These are phyloP conservation scores for Ctenomys sociabilis DNA, from an alignment of 2,113 vertebrate genomes.

Conservation along the genomic window DNA sequence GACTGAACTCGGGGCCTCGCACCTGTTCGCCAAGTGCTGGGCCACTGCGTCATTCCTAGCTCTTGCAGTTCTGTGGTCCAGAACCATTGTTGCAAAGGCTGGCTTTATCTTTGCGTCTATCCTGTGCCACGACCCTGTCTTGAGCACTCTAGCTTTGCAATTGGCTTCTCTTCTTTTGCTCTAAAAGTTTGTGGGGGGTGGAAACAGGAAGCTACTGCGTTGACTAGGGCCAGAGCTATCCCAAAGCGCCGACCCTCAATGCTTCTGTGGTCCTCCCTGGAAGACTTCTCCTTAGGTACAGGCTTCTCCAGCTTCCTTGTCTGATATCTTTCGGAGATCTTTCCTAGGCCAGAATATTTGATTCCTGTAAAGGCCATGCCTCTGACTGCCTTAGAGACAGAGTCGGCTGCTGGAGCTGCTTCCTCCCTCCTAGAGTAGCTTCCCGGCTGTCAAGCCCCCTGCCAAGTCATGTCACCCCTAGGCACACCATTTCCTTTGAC, in stretches of 20 bases:
- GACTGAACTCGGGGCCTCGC: neutral
- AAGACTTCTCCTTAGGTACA: neutral
- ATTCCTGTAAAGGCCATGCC: neutral
- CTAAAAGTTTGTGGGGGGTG: too few species aligned
- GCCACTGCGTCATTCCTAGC: neutral
- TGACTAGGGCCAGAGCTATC: neutral
- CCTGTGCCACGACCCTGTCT: neutral
- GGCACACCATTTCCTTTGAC: slow-evolving; percentile 34
- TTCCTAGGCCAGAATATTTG: neutral
- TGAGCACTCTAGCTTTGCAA: neutral
- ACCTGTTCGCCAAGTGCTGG: neutral
- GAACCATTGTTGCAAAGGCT: neutral
- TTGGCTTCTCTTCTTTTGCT: neutral
- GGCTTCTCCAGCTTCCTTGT: neutral
- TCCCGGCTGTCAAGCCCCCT: slow-evolving; percentile 38
- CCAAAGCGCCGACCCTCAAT: neutral
- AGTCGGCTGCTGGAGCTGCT: neutral
- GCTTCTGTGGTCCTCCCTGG: neutral
- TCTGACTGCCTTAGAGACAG: neutral
- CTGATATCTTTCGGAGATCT: neutral
- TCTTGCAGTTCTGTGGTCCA: neutral
- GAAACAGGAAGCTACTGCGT: neutral
- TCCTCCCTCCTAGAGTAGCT: neutral
- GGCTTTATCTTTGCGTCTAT: neutral
- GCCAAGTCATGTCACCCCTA: neutral